These are phyloP conservation scores for Lycia hirtaria DNA, from an alignment of 2,888 invertebrate species.

Conservation along the genomic window DNA sequence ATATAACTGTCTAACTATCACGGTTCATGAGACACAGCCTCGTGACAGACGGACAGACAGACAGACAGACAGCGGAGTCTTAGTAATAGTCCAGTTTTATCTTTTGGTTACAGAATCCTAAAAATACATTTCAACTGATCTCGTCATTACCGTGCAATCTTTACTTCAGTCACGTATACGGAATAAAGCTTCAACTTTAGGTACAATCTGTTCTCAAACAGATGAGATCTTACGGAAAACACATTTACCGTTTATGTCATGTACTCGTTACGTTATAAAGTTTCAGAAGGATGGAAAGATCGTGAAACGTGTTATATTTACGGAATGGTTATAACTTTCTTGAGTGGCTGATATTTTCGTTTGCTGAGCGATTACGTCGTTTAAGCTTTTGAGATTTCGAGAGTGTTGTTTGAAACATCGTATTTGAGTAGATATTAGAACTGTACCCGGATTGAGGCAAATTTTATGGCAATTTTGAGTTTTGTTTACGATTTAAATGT, in stretches of 20 bases:
- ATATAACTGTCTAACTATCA: too few species aligned
- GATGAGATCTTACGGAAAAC: slow-evolving; percentile 31
- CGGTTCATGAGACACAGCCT: too few species aligned
- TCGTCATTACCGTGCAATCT: slow-evolving; percentile 51
- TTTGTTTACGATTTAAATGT: not conserved
- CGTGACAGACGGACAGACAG: too few species aligned
- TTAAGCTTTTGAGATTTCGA: slow-evolving; percentile 9
- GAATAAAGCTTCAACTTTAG: slow-evolving; percentile 40
- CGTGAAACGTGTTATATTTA: slow-evolving; percentile 27
- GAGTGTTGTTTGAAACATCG: not conserved
- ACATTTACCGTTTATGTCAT: slow-evolving; percentile 34
- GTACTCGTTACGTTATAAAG: slow-evolving; percentile 32
- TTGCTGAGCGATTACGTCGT: slow-evolving; percentile 15
- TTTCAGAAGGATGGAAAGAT: slow-evolving; percentile 30
- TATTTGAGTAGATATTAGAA: not conserved
- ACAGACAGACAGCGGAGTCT: too few species aligned
- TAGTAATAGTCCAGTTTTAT: too few species aligned
- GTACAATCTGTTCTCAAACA: slow-evolving; percentile 33
- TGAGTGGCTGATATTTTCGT: slow-evolving; percentile 26
- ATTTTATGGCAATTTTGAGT: not conserved
- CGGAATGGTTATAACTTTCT: slow-evolving; percentile 27
- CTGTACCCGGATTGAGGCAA: too few species aligned
- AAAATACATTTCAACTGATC: slow-evolving; percentile 31
- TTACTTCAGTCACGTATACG: slow-evolving; percentile 52
- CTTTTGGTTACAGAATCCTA: too few species aligned